Conservation (phyloP, 2,888 invertebrate species). For the Agrilus biguttatus region DNA sequence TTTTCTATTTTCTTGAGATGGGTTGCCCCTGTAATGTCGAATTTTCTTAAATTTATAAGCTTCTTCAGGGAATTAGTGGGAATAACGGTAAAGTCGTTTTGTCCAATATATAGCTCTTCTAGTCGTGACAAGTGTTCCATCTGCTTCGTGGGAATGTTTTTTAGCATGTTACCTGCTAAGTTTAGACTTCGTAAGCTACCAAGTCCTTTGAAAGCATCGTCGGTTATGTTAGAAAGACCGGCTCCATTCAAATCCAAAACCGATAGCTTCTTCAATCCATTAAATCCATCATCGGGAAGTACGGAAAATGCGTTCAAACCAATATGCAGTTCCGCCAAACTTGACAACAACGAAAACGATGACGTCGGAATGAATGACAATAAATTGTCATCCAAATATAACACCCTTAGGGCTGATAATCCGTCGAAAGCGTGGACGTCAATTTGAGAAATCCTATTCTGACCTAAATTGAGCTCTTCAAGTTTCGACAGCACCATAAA, state of each 20-base stretch:
- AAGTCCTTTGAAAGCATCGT: constrained; percentile 60
- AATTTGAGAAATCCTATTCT: constrained; percentile 69
- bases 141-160: constrained; percentile 60
- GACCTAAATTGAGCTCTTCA: constrained; percentile 73
- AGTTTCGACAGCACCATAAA: constrained; percentile 61
- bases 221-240: constrained; percentile 63
- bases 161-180: constrained; percentile 65
- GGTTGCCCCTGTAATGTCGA: constrained; percentile 68
- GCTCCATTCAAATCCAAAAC: constrained; percentile 70
- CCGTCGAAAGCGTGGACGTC: constrained; percentile 66
- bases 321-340: constrained; percentile 70
- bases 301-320: constrained; percentile 69
- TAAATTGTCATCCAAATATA: constrained; percentile 76
- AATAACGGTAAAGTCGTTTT: constrained; percentile 61
- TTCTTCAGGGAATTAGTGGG: constrained; percentile 64
- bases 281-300: constrained; percentile 64
- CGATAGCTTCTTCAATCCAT: constrained; percentile 57
- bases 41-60: constrained; percentile 55
- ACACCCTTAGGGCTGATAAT: constrained; percentile 56
- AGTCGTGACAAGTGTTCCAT: constrained; percentile 54
- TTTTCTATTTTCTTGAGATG: constrained; percentile 57
- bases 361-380: constrained; percentile 61
- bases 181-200: constrained; percentile 62
- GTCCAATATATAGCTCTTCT: constrained; percentile 69
- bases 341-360: constrained; percentile 56